These are phyloP conservation scores for Ambastaia sidthimunki DNA, from an alignment of 2,797 vertebrate species.

Conservation along the genomic window DNA sequence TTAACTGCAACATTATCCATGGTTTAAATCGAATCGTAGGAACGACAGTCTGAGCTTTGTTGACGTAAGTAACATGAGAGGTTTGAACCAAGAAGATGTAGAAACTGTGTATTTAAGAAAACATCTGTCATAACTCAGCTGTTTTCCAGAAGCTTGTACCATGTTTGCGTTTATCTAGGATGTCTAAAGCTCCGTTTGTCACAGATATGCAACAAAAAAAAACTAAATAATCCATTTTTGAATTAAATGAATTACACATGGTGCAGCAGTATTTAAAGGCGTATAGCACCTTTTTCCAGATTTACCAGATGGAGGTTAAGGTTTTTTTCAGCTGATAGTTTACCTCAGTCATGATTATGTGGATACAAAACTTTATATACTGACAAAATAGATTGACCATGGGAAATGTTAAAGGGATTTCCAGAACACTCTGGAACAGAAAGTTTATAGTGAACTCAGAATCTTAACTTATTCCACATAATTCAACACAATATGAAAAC, in stretches of 20 bases:
- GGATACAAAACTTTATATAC: background rate
- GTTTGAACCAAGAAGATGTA: background rate
- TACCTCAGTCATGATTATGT: background rate
- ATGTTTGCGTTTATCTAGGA: background rate
- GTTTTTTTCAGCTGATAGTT: no score
- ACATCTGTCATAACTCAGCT: no score
- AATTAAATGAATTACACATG: no score
- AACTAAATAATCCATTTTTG: background rate
- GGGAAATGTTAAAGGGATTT: background rate
- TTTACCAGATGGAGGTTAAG: no score
- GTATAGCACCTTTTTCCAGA: no score
- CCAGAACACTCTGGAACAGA: background rate
- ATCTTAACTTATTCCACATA: slow-evolving; percentile 4
- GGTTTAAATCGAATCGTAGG: no score
- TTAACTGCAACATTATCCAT: background rate
- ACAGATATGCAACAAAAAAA: background rate
- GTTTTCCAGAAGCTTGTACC: background rate
- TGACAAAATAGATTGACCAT: background rate
- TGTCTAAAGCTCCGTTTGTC: background rate
- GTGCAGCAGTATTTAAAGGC: no score
- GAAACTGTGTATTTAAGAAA: background rate
- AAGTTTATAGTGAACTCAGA: background rate
- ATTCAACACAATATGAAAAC: slow-evolving; percentile 58
- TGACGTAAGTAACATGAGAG: background rate
- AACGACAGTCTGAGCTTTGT: background rate